A percentile compares a stretch with the other conserved stretches of the same genome.
Conservation (phyloP, 2,113 vertebrate genomes). For the Nannobrachium achirus region DNA sequence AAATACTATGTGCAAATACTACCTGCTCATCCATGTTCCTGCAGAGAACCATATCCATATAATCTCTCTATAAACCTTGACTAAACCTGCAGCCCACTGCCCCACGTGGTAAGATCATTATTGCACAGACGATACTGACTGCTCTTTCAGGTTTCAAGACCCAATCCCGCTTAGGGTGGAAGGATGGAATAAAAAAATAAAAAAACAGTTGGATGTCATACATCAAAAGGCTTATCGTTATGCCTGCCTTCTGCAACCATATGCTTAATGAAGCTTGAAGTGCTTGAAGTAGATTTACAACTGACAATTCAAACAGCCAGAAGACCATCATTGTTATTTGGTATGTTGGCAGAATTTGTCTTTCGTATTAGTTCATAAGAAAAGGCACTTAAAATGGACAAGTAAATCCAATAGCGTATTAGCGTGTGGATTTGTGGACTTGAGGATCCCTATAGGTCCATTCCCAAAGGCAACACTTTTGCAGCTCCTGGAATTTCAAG, state of each 20-base stretch:
- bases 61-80: slow-evolving; percentile 41
- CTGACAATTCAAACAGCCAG: neutral
- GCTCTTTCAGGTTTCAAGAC: slow-evolving; percentile 14
- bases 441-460: neutral
- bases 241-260: neutral
- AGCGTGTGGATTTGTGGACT: neutral
- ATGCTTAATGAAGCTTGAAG: neutral
- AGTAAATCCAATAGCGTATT: neutral
- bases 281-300: neutral
- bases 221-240: neutral
- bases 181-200: neutral
- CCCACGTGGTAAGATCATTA: slow-evolving; percentile 18
- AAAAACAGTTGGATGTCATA: no score
- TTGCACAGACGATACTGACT: slow-evolving; percentile 11
- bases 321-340: neutral
- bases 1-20: neutral
- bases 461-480: neutral
- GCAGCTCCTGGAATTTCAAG: neutral
- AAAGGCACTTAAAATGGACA: neutral
- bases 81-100: slow-evolving; percentile 47
- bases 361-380: neutral
- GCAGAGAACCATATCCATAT: slow-evolving; percentile 42
- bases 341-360: neutral
- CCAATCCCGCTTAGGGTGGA: neutral
- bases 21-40: slow-evolving; percentile 20